Evolutionary conservation across 2,888 invertebrate genomes (phyloP), one percentile per base, ranked within the genome.

Genomic region (Sipha maydis): DNA sequence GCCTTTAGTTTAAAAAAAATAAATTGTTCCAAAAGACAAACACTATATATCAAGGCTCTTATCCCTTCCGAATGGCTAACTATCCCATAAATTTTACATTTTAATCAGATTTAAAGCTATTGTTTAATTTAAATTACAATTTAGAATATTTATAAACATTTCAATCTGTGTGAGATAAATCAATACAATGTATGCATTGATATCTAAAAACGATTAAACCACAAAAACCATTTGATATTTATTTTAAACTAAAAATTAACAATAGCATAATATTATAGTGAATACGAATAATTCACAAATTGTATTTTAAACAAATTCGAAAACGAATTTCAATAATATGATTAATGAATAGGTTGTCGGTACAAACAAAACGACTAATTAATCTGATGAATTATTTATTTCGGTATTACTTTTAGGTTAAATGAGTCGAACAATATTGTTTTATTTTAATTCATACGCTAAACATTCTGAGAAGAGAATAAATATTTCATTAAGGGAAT

Each of bases 31-130:
- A 31, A 78, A 85, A 69, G 77, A 78, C 31, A 41, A 61, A 76
- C n/a, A 41, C 28, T 41, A 76, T 61, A 67, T 38, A 48, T 75
- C 56, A 61, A 61, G 21, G n/a, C 61, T 76, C 38, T 11, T 61
- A 73, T 75, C n/a, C 83, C 41, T 31, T 77, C 19, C 48, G 21
- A 48, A n/a, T n/a, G 28, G n/a, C 17, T 34, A 76, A 69, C 76
- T 76, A 84, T 77, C 67, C 83, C 83, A 75, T 84, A 67, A 11
- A 77, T 69, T 85, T 54, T 69, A 85, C 41, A 85, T 69, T 78
- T 78, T 85, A 85, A 77, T 85, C 77, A 69, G 78, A 85, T 85
- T 78, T 48, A 54, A 77, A 78, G 48, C 67, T 67, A 85, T 78
- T 85, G 41, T 78, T 69, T 34, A 54, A 34, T 77, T 85, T 34